Conservation (phyloP, 2,888 invertebrate genomes). For the Protonemura montana region DNA sequence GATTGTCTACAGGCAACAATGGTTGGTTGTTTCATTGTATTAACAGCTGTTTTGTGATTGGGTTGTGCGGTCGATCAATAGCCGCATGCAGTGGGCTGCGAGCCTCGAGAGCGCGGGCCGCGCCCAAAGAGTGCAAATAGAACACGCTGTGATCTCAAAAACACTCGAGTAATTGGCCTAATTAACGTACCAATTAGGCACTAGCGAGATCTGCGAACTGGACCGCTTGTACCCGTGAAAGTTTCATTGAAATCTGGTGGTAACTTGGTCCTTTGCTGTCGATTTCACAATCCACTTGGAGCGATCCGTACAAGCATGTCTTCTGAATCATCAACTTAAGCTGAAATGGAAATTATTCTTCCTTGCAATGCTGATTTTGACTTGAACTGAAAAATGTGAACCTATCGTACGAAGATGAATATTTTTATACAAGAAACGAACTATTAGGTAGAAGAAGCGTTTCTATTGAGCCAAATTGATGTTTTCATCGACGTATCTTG, state of each 20-base stretch:
- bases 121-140: slow-evolving; percentile 36
- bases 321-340: too few species aligned
- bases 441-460: too few species aligned
- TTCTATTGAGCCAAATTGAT: too few species aligned
- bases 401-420: too few species aligned
- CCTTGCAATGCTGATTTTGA: too few species aligned
- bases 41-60: slow-evolving; percentile 45
- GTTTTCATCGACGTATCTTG: too few species aligned
- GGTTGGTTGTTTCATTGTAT: slow-evolving; percentile 38
- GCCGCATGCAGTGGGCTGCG: slow-evolving; percentile 46
- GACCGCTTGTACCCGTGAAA: neutral
- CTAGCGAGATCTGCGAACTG: neutral
- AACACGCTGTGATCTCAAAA: slow-evolving; percentile 7
- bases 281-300: neutral
- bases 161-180: neutral
- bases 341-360: too few species aligned
- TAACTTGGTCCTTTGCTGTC: neutral
- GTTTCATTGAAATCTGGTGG: neutral
- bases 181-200: neutral
- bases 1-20: slow-evolving; percentile 24
- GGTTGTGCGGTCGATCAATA: slow-evolving; percentile 47
- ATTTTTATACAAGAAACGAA: too few species aligned
- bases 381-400: too few species aligned
- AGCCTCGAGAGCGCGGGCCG: slow-evolving; percentile 30
- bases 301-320: neutral